Evolutionary conservation across 1,140 invertebrate species (phyloP), one percentile per base, ranked within the genome.

Genomic region (Arctopsyche grandis): DNA sequence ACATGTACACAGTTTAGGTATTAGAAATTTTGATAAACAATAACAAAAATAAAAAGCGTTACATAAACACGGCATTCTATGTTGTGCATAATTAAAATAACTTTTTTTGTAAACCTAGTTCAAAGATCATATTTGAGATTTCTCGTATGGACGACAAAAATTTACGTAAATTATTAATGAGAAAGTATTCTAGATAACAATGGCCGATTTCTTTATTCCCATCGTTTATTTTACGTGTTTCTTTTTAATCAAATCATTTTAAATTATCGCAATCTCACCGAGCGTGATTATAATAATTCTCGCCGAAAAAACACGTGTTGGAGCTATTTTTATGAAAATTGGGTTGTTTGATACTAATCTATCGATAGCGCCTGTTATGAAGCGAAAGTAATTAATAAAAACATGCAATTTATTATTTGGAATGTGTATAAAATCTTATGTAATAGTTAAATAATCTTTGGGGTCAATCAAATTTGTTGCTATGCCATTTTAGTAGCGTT

Each of bases 111-210:
- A 19, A 56, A 56, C 52, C 4, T 9, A 60, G 56, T 60, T 60
- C 56, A 60, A 60, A 60, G 56, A 60, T 60, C 16, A 21, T 9
- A 7, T n/a, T 56, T 9, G 7, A 52, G 48, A 60, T n/a, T 60
- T 60, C 56, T 60, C 56, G 21, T 19, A 16, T 19, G 5, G 56
- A 60, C n/a, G 56, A 60, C 56, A 21, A 60, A 60, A 60, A 19
- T 52, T 60, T 60, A 60, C 56, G 16, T 60, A 38, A 38, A 38
- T 38, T 38, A 60, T 60, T 16, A 19, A 60, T 60, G 56, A 16
- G 56, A 60, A 60, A 60, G 56, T 60, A 16, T 19, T 60, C 56
- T 10, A 21, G n/a, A 60, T 60, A 60, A 60, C 56, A 60, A 60
- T 60, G 56, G 16, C 16, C 16, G 56, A 60, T 60, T 60, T 60